A percentile compares a stretch with the other conserved stretches of the same genome.
Conservation (phyloP, 2,888 invertebrate genomes). For the Nomada flava region DNA sequence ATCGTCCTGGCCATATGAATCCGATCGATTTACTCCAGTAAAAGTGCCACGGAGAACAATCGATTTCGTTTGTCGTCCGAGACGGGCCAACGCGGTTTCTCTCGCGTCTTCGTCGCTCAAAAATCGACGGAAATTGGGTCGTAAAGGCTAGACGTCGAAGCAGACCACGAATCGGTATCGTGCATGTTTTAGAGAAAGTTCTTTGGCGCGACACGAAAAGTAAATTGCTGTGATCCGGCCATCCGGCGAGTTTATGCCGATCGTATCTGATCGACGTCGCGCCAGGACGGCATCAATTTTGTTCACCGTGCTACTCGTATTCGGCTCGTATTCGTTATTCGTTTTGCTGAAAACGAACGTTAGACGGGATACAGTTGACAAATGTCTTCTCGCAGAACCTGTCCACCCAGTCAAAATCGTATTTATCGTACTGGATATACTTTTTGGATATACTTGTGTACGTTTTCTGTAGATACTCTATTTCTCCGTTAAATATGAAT, state of each 20-base stretch:
- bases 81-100: constrained; percentile 28
- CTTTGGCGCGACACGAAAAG: constrained; percentile 62
- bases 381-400: constrained; percentile 5
- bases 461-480: neutral
- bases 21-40: constrained; percentile 31
- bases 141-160: constrained; percentile 20
- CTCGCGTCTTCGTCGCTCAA: constrained; percentile 4
- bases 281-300: constrained; percentile 24
- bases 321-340: neutral
- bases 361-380: neutral
- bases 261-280: constrained; percentile 43
- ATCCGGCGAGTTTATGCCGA: constrained; percentile 27
- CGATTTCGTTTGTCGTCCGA: constrained; percentile 3
- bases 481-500: too few species aligned
- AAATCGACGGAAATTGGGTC: constrained; percentile 62
- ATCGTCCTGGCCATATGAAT: constrained; percentile 8
- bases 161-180: constrained; percentile 46
- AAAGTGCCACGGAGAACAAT: constrained; percentile 33
- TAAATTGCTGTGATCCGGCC: constrained; percentile 68
- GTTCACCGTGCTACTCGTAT: neutral
- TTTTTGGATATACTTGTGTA: neutral
- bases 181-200: constrained; percentile 67
- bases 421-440: neutral
- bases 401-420: neutral
- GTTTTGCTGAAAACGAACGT: constrained; percentile 9